Base-by-base conservation (phyloP, 2,888 invertebrate species). In the Uropetala carovei region DNA sequence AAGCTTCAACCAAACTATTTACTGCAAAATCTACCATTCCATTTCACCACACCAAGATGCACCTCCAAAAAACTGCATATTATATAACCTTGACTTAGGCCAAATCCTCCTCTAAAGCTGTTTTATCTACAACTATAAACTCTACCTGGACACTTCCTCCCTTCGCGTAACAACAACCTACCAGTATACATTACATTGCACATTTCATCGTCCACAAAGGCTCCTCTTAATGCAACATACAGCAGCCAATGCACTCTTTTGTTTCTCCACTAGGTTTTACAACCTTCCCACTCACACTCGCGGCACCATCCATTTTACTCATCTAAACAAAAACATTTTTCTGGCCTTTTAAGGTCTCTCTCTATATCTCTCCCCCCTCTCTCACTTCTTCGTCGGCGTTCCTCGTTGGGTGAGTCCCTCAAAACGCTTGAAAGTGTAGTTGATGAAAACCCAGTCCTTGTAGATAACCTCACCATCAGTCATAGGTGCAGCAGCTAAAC, bases 391-490 rank as follows among this genome's bases (percentile, higher is more conserved):
- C 94, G 97, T 97, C 89, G 97, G 97, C 93, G 97, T 97, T 93
- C 98, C 98, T 94, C 98, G 96, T 95, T 99, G 99, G 92, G 99
- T 99, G 93, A 99, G 96, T 58, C 99, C 99, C 96, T 99, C 99
- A 96, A 99, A 99, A 94, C 99, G 97, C 95, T 99, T 99, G 96
- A 99, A 99, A 93, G 99, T 99, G 96, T 99, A 99, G 96, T 99
- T 99, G 95, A 99, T 99, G 95, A 99, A 99, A 94, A 99, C 99
- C 99, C 99, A 99, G 96, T 99, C 99, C 96, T 99, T 99, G 95
- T 98, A 98, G 94, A 97, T 98, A 93, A 97, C 97, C 95, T 98
- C 98, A 93, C 98, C 98, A 94, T 98, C 98, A 95, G 98, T 98
- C 93, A 98, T 97, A 94, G 97, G 96, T 75, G 98, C 98, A 93